Evolutionary conservation across 1,140 invertebrate genomes (phyloP).

Genomic region (Oedothorax gibbosus): DNA sequence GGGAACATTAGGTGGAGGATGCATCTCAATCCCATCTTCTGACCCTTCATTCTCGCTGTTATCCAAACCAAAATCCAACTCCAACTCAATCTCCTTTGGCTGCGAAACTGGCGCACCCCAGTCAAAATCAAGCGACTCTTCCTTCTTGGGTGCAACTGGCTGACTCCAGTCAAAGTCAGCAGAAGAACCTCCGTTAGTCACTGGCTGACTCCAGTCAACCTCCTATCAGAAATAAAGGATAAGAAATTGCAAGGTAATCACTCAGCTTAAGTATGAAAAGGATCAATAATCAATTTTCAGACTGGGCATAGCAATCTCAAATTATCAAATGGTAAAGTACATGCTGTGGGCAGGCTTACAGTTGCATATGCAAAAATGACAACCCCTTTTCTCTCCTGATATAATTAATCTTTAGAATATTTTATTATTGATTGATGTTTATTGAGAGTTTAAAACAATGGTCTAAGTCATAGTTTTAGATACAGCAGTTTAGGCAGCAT

Average conservation of each 20-base stretch:
- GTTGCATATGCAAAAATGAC: too few relatives aligned
- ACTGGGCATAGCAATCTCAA: background rate
- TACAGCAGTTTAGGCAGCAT: too few relatives aligned
- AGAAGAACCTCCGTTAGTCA: background rate
- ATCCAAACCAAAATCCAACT: constrained; percentile 64
- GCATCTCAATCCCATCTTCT: constrained; percentile 64
- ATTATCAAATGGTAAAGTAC: too few relatives aligned
- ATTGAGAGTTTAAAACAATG: too few relatives aligned
- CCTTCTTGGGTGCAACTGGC: constrained; percentile 65
- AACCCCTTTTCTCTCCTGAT: too few relatives aligned
- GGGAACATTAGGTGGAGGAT: constrained; percentile 7
- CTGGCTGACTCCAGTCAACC: constrained; percentile 53
- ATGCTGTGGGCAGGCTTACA: too few relatives aligned
- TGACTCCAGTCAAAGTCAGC: constrained; percentile 76
- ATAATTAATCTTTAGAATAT: too few relatives aligned
- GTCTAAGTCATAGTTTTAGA: too few relatives aligned
- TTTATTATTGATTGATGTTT: too few relatives aligned
- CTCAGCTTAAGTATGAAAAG: too few relatives aligned
- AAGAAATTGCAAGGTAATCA: too few relatives aligned
- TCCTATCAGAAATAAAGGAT: background rate
- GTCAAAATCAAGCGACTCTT: constrained; percentile 51
- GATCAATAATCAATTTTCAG: background rate
- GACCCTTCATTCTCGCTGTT: constrained; percentile 57
- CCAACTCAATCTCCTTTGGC: constrained; percentile 64
- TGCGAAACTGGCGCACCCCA: constrained; percentile 59